Evolutionary conservation across 2,888 invertebrate species (phyloP).

Genomic region (Keiferia lycopersicella): DNA sequence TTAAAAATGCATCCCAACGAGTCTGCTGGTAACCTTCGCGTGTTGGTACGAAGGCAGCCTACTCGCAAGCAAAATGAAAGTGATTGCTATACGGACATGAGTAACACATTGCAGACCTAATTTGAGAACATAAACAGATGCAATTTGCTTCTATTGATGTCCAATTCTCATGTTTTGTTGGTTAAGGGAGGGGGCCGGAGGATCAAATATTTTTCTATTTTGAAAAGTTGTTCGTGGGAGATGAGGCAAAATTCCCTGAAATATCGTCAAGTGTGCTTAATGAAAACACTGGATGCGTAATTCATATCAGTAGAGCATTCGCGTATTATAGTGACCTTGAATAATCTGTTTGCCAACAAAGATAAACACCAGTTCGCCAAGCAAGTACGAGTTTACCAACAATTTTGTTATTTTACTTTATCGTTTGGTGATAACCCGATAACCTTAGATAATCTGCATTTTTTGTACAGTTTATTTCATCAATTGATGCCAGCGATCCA

Average conservation of each 20-base stretch:
- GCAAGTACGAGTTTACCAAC: constrained; percentile 27
- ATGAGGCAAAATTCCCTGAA: too few relatives aligned
- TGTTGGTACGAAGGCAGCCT: neutral
- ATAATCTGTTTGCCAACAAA: constrained; percentile 44
- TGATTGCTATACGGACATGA: neutral
- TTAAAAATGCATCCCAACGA: neutral
- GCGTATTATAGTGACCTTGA: constrained; percentile 36
- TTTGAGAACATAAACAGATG: too few relatives aligned
- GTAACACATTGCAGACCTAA: too few relatives aligned
- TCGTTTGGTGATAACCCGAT: neutral
- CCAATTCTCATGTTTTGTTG: too few relatives aligned
- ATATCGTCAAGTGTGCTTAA: too few relatives aligned
- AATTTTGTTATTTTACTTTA: constrained; percentile 16
- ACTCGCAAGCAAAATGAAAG: neutral
- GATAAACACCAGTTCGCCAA: constrained; percentile 30
- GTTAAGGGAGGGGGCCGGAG: too few relatives aligned
- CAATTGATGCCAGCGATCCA: neutral
- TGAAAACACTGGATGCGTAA: too few relatives aligned
- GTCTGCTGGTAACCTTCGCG: neutral
- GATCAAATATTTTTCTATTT: too few relatives aligned
- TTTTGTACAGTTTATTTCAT: neutral
- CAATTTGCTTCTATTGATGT: too few relatives aligned
- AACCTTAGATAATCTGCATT: neutral
- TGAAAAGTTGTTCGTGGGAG: too few relatives aligned
- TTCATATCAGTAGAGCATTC: too few relatives aligned